Conservation (phyloP, 2,113 vertebrate species). For the Brevimyrus niger region DNA sequence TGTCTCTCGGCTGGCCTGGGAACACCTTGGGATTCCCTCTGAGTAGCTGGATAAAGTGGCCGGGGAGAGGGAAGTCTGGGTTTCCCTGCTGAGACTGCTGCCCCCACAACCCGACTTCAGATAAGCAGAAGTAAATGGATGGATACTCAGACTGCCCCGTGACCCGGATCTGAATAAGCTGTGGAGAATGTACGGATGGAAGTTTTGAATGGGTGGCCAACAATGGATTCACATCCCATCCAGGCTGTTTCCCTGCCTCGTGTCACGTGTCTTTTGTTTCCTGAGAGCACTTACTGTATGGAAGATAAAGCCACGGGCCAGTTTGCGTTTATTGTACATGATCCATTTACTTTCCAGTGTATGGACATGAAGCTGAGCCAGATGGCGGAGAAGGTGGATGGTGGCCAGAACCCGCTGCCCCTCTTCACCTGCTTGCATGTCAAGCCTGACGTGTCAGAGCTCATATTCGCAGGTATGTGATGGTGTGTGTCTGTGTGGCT, state of each 20-base stretch:
- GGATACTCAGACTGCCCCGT: not conserved
- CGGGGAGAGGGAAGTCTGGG: not conserved
- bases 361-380: constrained; percentile 82
- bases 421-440: constrained; percentile 95
- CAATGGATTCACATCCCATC: not conserved
- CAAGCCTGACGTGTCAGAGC: constrained; percentile 94
- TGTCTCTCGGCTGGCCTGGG: too few species aligned
- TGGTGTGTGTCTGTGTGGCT: not conserved
- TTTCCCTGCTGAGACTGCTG: too few species aligned
- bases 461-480: constrained; percentile 89
- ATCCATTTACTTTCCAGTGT: constrained; percentile 58
- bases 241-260: not conserved
- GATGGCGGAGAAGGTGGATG: constrained; percentile 74
- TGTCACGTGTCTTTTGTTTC: not conserved
- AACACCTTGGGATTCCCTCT: not conserved
- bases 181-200: not conserved
- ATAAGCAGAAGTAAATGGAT: too few species aligned
- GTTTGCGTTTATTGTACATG: not conserved
- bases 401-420: constrained; percentile 77
- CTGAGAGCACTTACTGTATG: not conserved
- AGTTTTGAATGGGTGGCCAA: not conserved
- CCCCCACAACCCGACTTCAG: too few species aligned
- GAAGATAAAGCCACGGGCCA: not conserved
- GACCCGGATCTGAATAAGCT: not conserved
- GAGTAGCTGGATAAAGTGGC: not conserved